Evolutionary conservation across 2,113 vertebrate genomes (phyloP), one percentile per base, ranked within the genome.

Genomic region (Pedionomus torquatus): DNA sequence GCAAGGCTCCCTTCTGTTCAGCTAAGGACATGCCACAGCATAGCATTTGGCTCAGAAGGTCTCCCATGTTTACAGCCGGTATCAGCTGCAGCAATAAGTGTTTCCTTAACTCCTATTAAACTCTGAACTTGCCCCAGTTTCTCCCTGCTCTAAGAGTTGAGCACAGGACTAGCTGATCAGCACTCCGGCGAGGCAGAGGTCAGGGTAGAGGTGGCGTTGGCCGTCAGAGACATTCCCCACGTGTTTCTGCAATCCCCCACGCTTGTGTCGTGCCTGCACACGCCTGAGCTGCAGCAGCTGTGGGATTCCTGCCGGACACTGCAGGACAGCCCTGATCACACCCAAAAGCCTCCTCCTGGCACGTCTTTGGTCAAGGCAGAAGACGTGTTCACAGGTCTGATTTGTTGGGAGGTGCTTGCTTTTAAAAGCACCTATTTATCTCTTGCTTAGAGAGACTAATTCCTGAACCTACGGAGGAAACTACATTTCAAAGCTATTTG

Each of bases 61-160:
- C 94, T 89, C 69, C 44, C 60, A 64, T 93, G 74, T 96, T 96
- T 97, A 97, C 61, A 93, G 10, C 39, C 74, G 68, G 26, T 85
- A 89, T 69, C 87, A 84, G 83, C 83, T 84, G 48, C 74, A 84
- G 74, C 0, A 0, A 57, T 84, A 95, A 96, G 52, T 60, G 57
- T 94, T 96, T 96, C 89, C 55, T 7, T 84, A 94, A 94, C 87
- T 89, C 80, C 77, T 82, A 3, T 87, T 95, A 96, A 93, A 93
- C 93, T 94, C 87, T 96, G 91, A 95, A 95, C 93, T 89, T 91
- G 43, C 0, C 0, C 52, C 82, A 87, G 20, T 80, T 96, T 91
- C 87, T 84, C 89, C 58, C 12, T 39, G 39, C 57, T 91, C 37
- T 57, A 48, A 68, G 74, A 52, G 44, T 12, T 0, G 0, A 91